Evolutionary conservation across 2,888 invertebrate genomes (phyloP), one percentile per base, ranked within the genome.

Genomic region (Oscheius sp.): DNA sequence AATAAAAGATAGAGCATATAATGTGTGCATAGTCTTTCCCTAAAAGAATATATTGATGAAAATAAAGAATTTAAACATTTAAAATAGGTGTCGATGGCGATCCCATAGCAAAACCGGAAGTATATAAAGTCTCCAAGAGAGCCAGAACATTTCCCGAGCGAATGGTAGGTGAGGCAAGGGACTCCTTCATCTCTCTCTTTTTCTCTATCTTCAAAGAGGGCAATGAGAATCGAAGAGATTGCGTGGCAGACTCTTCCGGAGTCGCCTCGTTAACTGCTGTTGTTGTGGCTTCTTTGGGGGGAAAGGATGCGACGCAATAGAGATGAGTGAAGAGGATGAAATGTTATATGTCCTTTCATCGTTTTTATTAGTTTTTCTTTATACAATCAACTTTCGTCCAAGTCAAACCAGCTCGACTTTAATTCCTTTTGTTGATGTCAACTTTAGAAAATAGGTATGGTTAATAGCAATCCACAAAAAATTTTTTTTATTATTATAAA

Each of bases 1-100:
- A 22, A 86, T 72, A 62, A 86, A 84, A 22, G 83, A 82, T 24
- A 84, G 63, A 6, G 84, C 85, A 61, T 86, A 86, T 22, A 86
- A 75, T 3, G 85, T 81, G 67, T 86, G 86, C 75, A 85, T 74
- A 6, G 82, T 83, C 64, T 79, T 70, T 26, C 79, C 82, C 78
- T 57, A 12, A 62, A 41, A 22, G 5, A 41, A 8, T 2, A 36
- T 9, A 8, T 62, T 62, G 2, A 17, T 20, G 54, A 44, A 59
- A 50, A 36, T 22, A 47, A 61, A 26, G n/a, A 28, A 56, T 17
- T 8, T 12, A 20, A 74, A 78, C 80, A 72, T 77, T 78, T 6
- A 80, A 65, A 47, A 76, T 64, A 14, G 84, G 84, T 6, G 78
- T 76, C 28, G 78, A 82, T 6, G 83, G 83, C 0, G 79, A 72